phyloP scores from a whole-genome alignment of 2,113 vertebrate species.

The Poeciliopsis turrubarensis region DNA sequence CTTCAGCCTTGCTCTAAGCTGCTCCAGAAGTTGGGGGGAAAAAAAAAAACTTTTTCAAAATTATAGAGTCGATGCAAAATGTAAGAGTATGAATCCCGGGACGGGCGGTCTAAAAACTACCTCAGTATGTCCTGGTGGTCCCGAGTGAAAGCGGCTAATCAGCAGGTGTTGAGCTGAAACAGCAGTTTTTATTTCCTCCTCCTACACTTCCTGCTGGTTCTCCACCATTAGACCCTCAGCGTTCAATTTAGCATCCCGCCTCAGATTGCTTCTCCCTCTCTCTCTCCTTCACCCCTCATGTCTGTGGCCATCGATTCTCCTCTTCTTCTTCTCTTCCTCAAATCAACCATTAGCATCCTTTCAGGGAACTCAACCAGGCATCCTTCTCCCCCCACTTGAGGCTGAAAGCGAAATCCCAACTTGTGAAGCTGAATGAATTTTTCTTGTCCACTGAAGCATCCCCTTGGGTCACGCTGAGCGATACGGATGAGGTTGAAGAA shows the following conservation, averaged over 20 bases:
- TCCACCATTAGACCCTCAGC: slow-evolving; percentile 53
- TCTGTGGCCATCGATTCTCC: slow-evolving; percentile 27
- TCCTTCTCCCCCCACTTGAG: slow-evolving; percentile 27
- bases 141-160: slow-evolving; percentile 41
- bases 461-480: slow-evolving; percentile 19
- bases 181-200: slow-evolving; percentile 29
- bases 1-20: background rate
- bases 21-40: slow-evolving; percentile 21
- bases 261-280: slow-evolving; percentile 37
- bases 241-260: slow-evolving; percentile 45
- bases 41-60: background rate
- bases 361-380: slow-evolving; percentile 36
- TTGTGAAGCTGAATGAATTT: slow-evolving; percentile 52
- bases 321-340: slow-evolving; percentile 45
- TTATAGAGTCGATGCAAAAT: slow-evolving; percentile 17
- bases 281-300: slow-evolving; percentile 25
- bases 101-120: background rate
- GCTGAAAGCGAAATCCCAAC: slow-evolving; percentile 43
- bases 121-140: slow-evolving; percentile 19
- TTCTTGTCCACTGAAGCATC: slow-evolving; percentile 13
- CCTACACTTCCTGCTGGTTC: slow-evolving; percentile 26
- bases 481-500: slow-evolving; percentile 4
- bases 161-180: slow-evolving; percentile 50
- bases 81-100: background rate
- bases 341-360: slow-evolving; percentile 43